phyloP scores from a whole-genome alignment of 2,797 vertebrate species.

The Antennarius maculatus region DNA sequence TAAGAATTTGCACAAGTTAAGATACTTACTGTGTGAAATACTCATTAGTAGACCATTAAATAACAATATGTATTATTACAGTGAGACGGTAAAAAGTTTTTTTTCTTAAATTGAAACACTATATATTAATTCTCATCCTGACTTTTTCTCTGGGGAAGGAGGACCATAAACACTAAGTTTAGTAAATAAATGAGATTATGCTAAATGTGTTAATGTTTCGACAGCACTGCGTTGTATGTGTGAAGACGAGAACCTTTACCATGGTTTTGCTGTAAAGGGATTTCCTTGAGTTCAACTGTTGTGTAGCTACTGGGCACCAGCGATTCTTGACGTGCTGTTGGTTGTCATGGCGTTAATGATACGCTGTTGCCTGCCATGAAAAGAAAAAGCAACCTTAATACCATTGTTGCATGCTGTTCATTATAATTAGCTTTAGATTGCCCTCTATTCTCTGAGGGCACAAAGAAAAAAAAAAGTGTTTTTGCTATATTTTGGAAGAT shows the following conservation, averaged over 20 bases:
- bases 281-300: constrained; percentile 14
- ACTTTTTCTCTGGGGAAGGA: no score
- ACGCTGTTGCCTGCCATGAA: constrained; percentile 29
- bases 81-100: no score
- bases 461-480: constrained; percentile 31
- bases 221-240: neutral
- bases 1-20: no score
- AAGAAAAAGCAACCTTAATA: constrained; percentile 50
- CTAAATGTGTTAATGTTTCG: neutral
- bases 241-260: neutral
- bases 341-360: constrained; percentile 79
- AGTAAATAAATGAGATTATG: neutral
- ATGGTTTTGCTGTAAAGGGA: constrained; percentile 2
- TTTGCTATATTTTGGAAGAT: constrained; percentile 35
- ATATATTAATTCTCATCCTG: no score
- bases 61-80: no score
- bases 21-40: no score
- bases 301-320: constrained; percentile 30
- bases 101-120: no score
- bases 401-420: constrained; percentile 70
- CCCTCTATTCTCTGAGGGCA: constrained; percentile 55
- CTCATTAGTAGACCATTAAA: no score
- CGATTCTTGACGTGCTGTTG: constrained; percentile 38
- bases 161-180: no score
- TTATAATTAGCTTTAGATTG: constrained; percentile 76